Evolutionary conservation across 2,888 invertebrate genomes (phyloP).

Genomic region (Macrosiphum euphorbiae): DNA sequence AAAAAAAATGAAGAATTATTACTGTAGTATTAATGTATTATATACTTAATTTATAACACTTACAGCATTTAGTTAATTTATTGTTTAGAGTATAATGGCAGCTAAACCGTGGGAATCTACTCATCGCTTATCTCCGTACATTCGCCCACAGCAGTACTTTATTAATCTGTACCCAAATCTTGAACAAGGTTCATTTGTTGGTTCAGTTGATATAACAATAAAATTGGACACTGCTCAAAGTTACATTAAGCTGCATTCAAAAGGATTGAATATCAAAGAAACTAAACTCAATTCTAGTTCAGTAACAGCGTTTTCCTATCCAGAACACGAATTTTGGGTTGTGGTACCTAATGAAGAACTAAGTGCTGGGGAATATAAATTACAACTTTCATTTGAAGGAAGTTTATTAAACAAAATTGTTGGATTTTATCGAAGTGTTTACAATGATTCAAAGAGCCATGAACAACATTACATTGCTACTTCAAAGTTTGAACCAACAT

Average conservation of each 20-base stretch:
- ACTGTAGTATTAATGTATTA: not conserved
- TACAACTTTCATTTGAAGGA: constrained; percentile 74
- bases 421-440: constrained; percentile 76
- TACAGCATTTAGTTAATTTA: not conserved
- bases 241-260: constrained; percentile 76
- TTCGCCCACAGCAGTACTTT: constrained; percentile 78
- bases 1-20: not conserved
- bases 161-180: constrained; percentile 79
- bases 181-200: constrained; percentile 73
- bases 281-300: constrained; percentile 70
- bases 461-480: constrained; percentile 83
- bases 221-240: constrained; percentile 71
- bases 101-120: constrained; percentile 67
- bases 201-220: constrained; percentile 73
- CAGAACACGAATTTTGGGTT: constrained; percentile 68
- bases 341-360: constrained; percentile 65
- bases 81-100: constrained; percentile 55
- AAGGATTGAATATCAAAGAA: constrained; percentile 73
- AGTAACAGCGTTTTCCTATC: constrained; percentile 69
- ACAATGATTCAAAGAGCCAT: constrained; percentile 70
- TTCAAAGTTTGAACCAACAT: constrained; percentile 95
- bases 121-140: constrained; percentile 71
- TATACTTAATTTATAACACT: not conserved
- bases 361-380: constrained; percentile 70
- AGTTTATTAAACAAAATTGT: constrained; percentile 74